These are phyloP conservation scores for Theonella swinhoei DNA, from an alignment of 37 sponge, comb jelly and placozoan genomes.

Conservation along the genomic window DNA sequence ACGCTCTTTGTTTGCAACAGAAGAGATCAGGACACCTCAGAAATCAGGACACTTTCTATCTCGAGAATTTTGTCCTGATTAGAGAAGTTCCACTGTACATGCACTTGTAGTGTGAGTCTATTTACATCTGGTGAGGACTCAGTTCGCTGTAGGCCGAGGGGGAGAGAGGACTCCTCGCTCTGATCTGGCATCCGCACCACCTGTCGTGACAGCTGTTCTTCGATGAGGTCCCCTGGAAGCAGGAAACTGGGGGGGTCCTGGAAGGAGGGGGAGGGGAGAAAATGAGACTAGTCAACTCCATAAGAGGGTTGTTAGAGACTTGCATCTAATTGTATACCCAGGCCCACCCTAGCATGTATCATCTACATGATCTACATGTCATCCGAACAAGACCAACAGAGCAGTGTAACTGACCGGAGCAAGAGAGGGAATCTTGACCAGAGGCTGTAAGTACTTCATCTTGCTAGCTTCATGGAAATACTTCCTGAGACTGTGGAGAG, in stretches of 20 bases:
- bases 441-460: slow-evolving; percentile 71
- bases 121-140: not conserved
- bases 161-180: slow-evolving; percentile 6
- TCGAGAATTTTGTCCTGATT: no score
- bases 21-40: no score
- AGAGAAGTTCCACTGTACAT: no score
- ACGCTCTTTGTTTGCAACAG: no score
- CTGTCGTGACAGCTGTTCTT: slow-evolving; percentile 28
- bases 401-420: slow-evolving; percentile 50
- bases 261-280: not conserved
- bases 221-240: slow-evolving; percentile 43
- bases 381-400: not conserved
- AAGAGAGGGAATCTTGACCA: slow-evolving; percentile 78
- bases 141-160: not conserved
- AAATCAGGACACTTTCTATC: no score
- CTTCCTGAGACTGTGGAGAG: slow-evolving; percentile 64
- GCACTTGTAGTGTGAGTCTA: no score
- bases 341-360: not conserved
- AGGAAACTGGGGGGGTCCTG: slow-evolving; percentile 75
- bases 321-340: not conserved
- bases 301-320: not conserved
- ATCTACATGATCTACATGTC: no score
- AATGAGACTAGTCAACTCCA: not conserved
- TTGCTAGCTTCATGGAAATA: slow-evolving; percentile 77
- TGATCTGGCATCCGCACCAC: not conserved